Conservation (phyloP, 2,888 invertebrate species). For the Agrochola circellaris region DNA sequence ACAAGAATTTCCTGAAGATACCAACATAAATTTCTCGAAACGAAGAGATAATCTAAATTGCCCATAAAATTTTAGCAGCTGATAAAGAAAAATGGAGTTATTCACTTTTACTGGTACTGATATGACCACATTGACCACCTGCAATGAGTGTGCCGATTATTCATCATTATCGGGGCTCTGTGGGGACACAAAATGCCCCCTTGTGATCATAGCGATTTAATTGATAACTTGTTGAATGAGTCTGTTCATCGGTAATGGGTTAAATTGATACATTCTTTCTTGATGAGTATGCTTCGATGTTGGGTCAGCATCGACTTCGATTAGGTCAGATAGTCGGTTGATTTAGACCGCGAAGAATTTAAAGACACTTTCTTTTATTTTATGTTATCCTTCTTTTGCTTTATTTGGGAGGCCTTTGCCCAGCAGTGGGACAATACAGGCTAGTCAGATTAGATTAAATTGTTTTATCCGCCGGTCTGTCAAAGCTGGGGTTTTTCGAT, state of each 20-base stretch:
- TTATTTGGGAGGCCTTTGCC: too few species aligned
- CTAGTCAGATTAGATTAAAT: too few species aligned
- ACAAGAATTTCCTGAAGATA: constrained; percentile 27
- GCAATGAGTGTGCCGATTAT: constrained; percentile 45
- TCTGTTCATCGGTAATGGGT: constrained; percentile 51
- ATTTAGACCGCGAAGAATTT: constrained; percentile 8
- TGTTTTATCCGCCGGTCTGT: background rate
- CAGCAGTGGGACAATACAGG: too few species aligned
- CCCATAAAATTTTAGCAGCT: constrained; percentile 45
- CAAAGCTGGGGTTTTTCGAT: background rate
- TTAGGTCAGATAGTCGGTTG: constrained; percentile 30
- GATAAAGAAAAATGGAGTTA: constrained; percentile 51
- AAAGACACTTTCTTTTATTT: background rate
- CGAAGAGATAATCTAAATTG: constrained; percentile 46
- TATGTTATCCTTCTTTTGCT: too few species aligned
- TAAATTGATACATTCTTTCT: constrained; percentile 66
- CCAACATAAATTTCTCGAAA: constrained; percentile 27
- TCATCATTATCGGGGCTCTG: constrained; percentile 42
- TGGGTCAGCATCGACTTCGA: constrained; percentile 38
- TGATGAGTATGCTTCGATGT: constrained; percentile 53
- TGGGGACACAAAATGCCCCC: constrained; percentile 37
- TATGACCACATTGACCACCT: constrained; percentile 52
- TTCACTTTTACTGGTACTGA: constrained; percentile 53
- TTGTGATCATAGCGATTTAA: constrained; percentile 53
- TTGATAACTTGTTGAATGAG: constrained; percentile 54